These are phyloP conservation scores for Pachyseris speciosa DNA, from an alignment of 64 coral and sea anemone species.

Conservation along the genomic window DNA sequence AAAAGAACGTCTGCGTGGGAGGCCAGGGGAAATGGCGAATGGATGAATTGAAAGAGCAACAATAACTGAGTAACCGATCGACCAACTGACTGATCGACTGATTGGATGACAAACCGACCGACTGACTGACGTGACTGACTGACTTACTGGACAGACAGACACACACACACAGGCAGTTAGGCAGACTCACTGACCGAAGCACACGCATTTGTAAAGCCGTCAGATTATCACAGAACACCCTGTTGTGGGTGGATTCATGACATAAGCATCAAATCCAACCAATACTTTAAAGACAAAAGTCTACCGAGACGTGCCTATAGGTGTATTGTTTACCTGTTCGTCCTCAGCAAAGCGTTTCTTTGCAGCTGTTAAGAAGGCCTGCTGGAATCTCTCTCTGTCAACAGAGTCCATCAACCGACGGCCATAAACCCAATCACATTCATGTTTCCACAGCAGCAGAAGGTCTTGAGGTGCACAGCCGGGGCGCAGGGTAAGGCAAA, in stretches of 20 bases:
- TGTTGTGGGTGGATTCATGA: no score
- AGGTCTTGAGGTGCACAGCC: conserved; percentile 88
- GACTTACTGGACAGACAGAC: not conserved
- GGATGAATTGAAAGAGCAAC: not conserved
- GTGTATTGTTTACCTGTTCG: conserved; percentile 71
- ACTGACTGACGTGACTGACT: not conserved
- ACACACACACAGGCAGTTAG: no score
- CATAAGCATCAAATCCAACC: no score
- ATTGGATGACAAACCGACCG: not conserved
- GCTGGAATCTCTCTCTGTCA: conserved; percentile 91
- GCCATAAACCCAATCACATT: conserved; percentile 97
- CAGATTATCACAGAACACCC: no score
- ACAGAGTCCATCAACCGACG: conserved; percentile 94
- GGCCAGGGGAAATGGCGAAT: no score
- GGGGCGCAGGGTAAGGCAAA: conserved; percentile 90
- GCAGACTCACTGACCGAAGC: no score
- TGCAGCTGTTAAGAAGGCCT: conserved; percentile 82
- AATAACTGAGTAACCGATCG: not conserved
- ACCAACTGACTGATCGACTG: not conserved
- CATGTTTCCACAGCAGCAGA: conserved; percentile 97
- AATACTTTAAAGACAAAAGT: no score
- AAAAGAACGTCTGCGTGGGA: no score
- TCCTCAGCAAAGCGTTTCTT: conserved; percentile 83
- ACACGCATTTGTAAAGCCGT: no score
- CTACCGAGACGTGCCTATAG: not conserved